Evolutionary conservation across 2,797 vertebrate species (phyloP), one percentile per base, ranked within the genome.

Genomic region (Pachyuromys duprasi): DNA sequence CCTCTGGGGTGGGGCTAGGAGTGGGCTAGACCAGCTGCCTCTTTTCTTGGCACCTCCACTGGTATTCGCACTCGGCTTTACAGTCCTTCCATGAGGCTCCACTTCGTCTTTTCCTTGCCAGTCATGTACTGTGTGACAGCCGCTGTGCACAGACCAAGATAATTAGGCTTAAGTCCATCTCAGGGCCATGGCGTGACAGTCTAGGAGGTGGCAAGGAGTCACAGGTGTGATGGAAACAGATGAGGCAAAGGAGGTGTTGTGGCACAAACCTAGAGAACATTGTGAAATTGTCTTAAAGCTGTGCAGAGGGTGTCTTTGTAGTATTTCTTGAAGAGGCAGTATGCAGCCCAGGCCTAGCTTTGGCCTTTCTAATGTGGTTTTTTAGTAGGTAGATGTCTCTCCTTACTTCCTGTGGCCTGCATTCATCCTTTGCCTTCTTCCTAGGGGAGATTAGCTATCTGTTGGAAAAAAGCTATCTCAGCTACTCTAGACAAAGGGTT

Each of bases 261-360:
- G 79, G 63, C 62, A 53, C 92, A 86, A 0, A 33, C 62, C 45
- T 76, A 4, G 89, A 81, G 14, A 45, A 36, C 11, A 0, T 24
- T 39, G 39, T 31, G 1, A 55, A 60, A 74, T 39, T 81, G 74
- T 92, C 86, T 18, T 96, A 63, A 80, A 69, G 18, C 62, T 31
- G 53, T 53, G 4, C 36, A 62, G 79, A 94, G 57, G 18, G 5
- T 18, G 0, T 62, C 24, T 75, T 89, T 65, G 42, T 45, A 81
- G 78, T 22, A n/a, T 31, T 91, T 96, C 70, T 84, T 89, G 81
- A 70, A 45, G 91, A 84, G 70, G 20, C 18, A 82, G 87, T 53
- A 22, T 45, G 49, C n/a, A 3, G 4, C 53, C 0, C 11, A 42
- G 53, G 57, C 49, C 55, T 69, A 11, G 14, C n/a, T 49, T 1